phyloP scores from a whole-genome alignment of 1,140 invertebrate species.

The Heliconius hermathena region DNA sequence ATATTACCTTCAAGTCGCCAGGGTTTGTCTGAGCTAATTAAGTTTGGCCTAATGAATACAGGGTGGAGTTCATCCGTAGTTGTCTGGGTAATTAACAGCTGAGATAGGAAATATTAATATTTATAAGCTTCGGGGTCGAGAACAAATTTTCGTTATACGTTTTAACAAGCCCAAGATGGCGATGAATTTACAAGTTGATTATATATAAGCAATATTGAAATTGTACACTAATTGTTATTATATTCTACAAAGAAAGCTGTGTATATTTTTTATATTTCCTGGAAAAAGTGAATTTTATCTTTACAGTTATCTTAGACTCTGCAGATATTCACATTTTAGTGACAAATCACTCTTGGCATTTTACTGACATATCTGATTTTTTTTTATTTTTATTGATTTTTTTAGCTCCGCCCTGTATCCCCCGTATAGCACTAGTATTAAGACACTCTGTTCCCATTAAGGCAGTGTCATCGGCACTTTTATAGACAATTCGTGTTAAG shows the following conservation, averaged over 20 bases:
- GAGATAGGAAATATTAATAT: constrained; percentile 81
- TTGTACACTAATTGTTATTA: constrained; percentile 38
- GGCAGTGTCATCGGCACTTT: too few species aligned
- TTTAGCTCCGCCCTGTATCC: too few species aligned
- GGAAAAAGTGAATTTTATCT: background rate
- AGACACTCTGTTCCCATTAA: too few species aligned
- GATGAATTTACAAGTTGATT: constrained; percentile 69
- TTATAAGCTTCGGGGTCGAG: constrained; percentile 65
- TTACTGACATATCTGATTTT: too few species aligned
- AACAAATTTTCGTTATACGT: constrained; percentile 70
- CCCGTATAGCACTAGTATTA: too few species aligned
- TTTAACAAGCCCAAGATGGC: constrained; percentile 56
- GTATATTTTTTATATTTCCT: background rate
- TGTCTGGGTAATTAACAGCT: constrained; percentile 77
- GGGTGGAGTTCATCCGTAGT: constrained; percentile 73
- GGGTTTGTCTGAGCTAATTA: constrained; percentile 73
- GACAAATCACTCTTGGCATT: too few species aligned
- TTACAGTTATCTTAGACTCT: too few species aligned
- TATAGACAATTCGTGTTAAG: too few species aligned
- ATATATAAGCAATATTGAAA: constrained; percentile 46
- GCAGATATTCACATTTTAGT: too few species aligned
- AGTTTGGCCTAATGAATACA: constrained; percentile 61
- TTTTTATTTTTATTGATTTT: too few species aligned
- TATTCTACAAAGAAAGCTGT: background rate
- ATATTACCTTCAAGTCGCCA: constrained; percentile 55